Base-by-base conservation (phyloP, 2,113 vertebrate genomes). In the rabbit (Oryctolagus cuniculus) region DNA sequence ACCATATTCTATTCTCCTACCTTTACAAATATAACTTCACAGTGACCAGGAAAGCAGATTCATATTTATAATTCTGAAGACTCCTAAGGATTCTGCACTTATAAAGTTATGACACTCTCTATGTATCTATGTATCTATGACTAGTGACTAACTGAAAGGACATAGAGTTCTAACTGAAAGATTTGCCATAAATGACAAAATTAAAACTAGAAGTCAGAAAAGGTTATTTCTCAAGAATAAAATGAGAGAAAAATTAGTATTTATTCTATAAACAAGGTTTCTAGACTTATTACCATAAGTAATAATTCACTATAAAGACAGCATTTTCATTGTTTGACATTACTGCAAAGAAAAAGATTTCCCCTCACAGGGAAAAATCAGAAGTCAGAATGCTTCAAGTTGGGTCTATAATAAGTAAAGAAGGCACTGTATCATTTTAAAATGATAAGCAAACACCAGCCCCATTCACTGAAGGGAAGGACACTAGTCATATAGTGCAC, bases 381-480 rank as follows among this genome's bases (percentile, higher is more conserved):
- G 94, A 94, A 93, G 89, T 94, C 89, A 95, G 44, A 96, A 94
- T 78, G 66, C 93, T 97, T 97, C 95, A 95, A 89, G 78, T 15
- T 94, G 66, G 85, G 67, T 63, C 95, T 93, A 51, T 63, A 79
- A 85, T 53, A 94, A 94, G 85, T 53, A 93, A 91, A 93, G 64
- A 95, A 94, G 36, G n/a, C 82, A 96, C 44, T 87, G 24, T 93
- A 95, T 96, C 95, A 97, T 97, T 96, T 95, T 78, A 66, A 97
- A 96, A 97, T 96, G 94, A 97, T 58, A 96, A 53, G 82, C 34
- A 91, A 96, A 96, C 58, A 95, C 67, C 75, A 96, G 95, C 69
- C 96, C 97, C 97, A 97, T 97, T 97, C 96, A 97, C 89, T 97
- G 97, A 97, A 97, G 96, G 97, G 94, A 97, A 91, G 92, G 44